These are phyloP conservation scores for Lapara coniferarum DNA, from an alignment of 2,888 invertebrate genomes.

Conservation along the genomic window DNA sequence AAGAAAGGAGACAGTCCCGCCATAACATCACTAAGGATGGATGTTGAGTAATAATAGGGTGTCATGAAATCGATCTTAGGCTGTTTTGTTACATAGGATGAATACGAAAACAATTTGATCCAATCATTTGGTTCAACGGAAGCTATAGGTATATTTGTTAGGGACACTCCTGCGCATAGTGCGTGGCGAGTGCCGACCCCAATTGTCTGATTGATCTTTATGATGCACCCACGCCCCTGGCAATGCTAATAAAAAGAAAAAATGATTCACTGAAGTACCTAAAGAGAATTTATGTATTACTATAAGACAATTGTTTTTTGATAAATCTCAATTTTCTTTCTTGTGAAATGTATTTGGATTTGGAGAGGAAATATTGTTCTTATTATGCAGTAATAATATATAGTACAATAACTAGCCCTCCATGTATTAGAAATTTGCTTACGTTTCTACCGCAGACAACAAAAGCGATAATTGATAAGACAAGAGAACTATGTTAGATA, in stretches of 20 bases:
- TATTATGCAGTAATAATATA: no score
- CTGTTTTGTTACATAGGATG: no score
- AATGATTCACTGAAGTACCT: not conserved
- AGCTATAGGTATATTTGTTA: conserved; percentile 49
- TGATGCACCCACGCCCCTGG: conserved; percentile 69
- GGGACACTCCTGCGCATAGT: conserved; percentile 77
- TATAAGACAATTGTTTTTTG: no score
- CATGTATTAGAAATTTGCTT: not conserved
- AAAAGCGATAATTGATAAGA: conserved; percentile 21
- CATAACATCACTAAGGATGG: no score
- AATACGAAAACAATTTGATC: not conserved
- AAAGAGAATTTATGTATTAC: no score
- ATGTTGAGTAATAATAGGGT: not conserved
- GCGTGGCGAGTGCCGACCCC: conserved; percentile 78
- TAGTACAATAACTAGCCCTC: no score
- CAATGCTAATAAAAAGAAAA: conserved; percentile 27
- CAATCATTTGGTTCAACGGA: conserved; percentile 25
- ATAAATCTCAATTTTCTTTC: no score
- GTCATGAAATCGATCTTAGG: no score
- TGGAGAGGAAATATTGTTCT: no score
- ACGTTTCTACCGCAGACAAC: conserved; percentile 4
- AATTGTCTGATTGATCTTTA: conserved; percentile 82
- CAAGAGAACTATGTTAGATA: conserved; percentile 4
- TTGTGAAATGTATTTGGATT: no score
- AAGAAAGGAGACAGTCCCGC: no score